Conservation (phyloP, 2,113 vertebrate genomes). For the Chauna torquata region DNA sequence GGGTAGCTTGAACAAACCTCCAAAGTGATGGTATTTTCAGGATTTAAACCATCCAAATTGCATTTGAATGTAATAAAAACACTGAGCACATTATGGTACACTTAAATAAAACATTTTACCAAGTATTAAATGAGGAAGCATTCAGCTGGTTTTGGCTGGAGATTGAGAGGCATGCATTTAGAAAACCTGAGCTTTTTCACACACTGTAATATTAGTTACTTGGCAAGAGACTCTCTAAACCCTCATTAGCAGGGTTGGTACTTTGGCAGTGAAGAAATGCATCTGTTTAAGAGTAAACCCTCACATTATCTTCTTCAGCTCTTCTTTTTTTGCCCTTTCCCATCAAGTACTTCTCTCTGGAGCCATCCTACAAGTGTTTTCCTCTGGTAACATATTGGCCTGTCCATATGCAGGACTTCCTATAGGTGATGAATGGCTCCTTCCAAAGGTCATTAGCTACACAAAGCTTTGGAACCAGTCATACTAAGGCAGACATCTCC, state of each 20-base stretch:
- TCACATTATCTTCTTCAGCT: constrained; percentile 9
- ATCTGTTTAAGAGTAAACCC: constrained; percentile 19
- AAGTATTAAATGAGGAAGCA: constrained; percentile 36
- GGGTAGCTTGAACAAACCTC: constrained; percentile 24
- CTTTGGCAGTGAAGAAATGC: constrained; percentile 28
- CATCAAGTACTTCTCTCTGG: not conserved
- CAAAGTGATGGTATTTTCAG: not conserved
- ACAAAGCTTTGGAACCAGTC: not conserved
- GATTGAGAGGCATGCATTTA: not conserved
- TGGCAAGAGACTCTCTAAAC: constrained; percentile 26
- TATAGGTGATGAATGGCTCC: not conserved
- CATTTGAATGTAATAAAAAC: constrained; percentile 18
- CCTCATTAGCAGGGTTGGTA: constrained; percentile 39
- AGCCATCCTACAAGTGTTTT: not conserved
- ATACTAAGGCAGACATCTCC: not conserved
- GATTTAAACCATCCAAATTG: constrained; percentile 24
- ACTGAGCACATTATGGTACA: constrained; percentile 23
- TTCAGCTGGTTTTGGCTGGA: constrained; percentile 54
- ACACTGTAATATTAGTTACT: constrained; percentile 7
- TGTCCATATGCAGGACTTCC: not conserved
- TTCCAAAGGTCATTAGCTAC: not conserved
- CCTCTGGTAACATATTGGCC: not conserved
- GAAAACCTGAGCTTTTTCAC: constrained; percentile 51
- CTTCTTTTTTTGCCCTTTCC: not conserved
- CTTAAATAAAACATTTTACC: constrained; percentile 38